Conservation (phyloP, 2,113 vertebrate genomes). For the Thunnus maccoyii region DNA sequence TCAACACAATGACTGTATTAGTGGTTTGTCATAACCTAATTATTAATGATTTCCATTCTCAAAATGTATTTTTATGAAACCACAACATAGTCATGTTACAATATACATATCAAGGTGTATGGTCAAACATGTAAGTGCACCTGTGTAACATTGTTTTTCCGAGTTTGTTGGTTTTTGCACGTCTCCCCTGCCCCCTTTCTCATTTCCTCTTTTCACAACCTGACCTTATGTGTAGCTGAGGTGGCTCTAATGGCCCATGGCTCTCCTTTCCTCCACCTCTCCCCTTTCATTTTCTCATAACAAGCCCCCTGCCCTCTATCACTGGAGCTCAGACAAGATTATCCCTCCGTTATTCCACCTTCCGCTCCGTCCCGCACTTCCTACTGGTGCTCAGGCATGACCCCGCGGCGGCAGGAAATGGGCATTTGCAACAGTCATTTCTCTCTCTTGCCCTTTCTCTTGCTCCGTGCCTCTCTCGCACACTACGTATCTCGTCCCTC, state of each 20-base stretch:
- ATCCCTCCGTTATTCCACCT: constrained; percentile 77
- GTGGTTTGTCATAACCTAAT: background rate
- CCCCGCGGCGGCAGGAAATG: constrained; percentile 72
- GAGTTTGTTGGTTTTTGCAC: constrained; percentile 7
- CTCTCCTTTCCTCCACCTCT: constrained; percentile 74
- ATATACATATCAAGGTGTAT: background rate
- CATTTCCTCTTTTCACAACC: constrained; percentile 45
- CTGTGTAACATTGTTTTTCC: background rate
- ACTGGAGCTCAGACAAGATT: constrained; percentile 80
- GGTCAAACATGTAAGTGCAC: background rate
- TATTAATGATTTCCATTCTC: background rate
- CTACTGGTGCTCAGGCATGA: constrained; percentile 66
- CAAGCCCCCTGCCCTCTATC: constrained; percentile 76
- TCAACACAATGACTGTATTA: background rate
- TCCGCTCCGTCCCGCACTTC: constrained; percentile 70
- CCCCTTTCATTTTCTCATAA: constrained; percentile 81
- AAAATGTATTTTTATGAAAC: background rate
- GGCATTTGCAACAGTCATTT: constrained; percentile 72
- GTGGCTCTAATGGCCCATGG: constrained; percentile 75
- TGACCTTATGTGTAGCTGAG: constrained; percentile 67
- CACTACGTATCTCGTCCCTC: constrained; percentile 38
- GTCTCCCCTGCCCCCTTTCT: constrained; percentile 11
- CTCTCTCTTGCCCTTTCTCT: constrained; percentile 47
- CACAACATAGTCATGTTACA: background rate
- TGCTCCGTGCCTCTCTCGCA: constrained; percentile 32